Evolutionary conservation across 1,140 invertebrate species (phyloP).

Genomic region (Dermatophagoides farinae): DNA sequence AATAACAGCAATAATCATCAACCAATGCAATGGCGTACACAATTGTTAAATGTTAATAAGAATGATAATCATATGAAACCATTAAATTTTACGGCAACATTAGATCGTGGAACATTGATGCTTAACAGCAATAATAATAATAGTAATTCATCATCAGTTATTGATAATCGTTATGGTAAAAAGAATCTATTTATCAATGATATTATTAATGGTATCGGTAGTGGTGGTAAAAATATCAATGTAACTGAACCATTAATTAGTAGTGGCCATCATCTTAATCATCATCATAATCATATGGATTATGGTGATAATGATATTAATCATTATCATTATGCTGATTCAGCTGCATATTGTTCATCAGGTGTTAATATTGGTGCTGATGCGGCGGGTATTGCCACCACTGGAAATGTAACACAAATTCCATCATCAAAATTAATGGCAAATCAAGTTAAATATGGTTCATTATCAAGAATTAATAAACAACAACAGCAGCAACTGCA

Average conservation of each 20-base stretch:
- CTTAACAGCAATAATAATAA: too few species aligned
- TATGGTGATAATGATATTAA: background rate
- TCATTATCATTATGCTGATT: slow-evolving; percentile 3
- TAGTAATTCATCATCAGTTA: background rate
- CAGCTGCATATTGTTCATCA: background rate
- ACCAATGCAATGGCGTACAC: background rate
- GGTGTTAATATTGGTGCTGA: too few species aligned
- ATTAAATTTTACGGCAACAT: too few species aligned
- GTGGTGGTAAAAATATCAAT: background rate
- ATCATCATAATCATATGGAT: background rate
- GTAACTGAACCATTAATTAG: background rate
- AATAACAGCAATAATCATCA: background rate
- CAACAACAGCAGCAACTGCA: background rate
- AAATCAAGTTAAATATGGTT: slow-evolving; percentile 5
- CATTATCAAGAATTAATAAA: background rate
- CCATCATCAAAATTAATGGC: background rate
- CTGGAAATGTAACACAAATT: slow-evolving; percentile 2
- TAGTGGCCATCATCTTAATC: background rate
- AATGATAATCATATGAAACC: too few species aligned
- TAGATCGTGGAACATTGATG: too few species aligned
- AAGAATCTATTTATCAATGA: background rate
- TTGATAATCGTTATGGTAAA: background rate
- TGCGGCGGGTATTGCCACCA: too few species aligned
- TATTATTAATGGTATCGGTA: background rate
- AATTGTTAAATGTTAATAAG: background rate